A percentile compares a stretch with the other conserved stretches of the same genome.
phyloP scores from a whole-genome alignment of 1,140 invertebrate species.

The Zaprionus gabonicus region DNA sequence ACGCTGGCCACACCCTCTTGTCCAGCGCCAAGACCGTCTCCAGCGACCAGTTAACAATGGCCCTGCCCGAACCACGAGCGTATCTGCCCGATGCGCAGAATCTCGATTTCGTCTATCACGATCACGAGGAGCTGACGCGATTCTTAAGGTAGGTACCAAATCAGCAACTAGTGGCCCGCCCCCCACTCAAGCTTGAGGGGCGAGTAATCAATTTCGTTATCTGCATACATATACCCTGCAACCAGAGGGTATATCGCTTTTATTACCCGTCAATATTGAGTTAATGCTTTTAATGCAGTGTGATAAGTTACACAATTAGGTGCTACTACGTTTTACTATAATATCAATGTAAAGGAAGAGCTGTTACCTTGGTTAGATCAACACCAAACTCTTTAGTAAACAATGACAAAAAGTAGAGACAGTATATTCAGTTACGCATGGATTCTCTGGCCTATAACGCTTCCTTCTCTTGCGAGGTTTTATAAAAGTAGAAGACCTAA shows the following conservation, averaged over 20 bases:
- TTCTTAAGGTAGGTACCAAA: slow-evolving; percentile 87
- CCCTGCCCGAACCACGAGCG: slow-evolving; percentile 74
- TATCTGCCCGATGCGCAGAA: slow-evolving; percentile 81
- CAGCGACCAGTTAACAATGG: slow-evolving; percentile 38
- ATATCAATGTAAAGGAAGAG: not conserved
- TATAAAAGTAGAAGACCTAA: too few species aligned
- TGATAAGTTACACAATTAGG: not conserved
- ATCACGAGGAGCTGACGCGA: slow-evolving; percentile 93
- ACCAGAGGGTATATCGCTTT: not conserved
- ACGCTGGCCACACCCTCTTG: slow-evolving; percentile 36
- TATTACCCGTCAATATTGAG: not conserved
- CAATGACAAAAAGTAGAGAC: too few species aligned
- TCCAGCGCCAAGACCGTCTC: slow-evolving; percentile 59
- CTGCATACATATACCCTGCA: not conserved
- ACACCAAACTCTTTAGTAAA: too few species aligned
- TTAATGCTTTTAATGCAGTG: not conserved
- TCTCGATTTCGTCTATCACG: slow-evolving; percentile 94
- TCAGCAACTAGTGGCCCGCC: not conserved
- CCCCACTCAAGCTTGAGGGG: not conserved
- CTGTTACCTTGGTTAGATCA: not conserved
- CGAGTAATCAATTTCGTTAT: not conserved
- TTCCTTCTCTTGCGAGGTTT: too few species aligned
- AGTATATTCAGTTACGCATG: too few species aligned
- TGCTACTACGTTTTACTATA: not conserved
- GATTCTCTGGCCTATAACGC: too few species aligned